Percentiles rank a stretch among this genome's conserved stretches.
Conservation (phyloP, 2,113 vertebrate species). For the Ellobius talpinus region DNA sequence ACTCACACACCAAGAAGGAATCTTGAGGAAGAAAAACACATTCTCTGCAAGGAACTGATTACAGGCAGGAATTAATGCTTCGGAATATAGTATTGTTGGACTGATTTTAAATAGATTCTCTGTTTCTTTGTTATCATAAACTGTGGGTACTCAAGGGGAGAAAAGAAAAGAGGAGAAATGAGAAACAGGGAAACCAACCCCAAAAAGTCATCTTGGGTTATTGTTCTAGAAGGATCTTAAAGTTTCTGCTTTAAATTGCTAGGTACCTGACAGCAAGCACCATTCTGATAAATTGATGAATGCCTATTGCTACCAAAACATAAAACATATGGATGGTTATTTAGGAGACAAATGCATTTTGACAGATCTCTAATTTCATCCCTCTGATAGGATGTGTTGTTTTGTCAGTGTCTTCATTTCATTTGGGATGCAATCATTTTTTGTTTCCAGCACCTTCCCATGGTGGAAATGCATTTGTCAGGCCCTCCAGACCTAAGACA, state of each 20-base stretch:
- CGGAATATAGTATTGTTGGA: constrained; percentile 74
- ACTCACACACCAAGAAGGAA: not conserved
- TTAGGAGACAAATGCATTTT: constrained; percentile 87
- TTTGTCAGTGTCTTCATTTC: constrained; percentile 81
- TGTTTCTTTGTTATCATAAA: constrained; percentile 76
- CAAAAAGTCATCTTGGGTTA: constrained; percentile 71
- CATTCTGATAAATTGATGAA: constrained; percentile 81
- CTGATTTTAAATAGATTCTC: constrained; percentile 86
- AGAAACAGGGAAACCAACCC: constrained; percentile 48
- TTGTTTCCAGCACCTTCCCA: constrained; percentile 58
- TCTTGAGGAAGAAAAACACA: not conserved
- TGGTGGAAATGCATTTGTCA: constrained; percentile 79
- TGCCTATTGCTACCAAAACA: constrained; percentile 85
- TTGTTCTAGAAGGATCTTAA: constrained; percentile 82
- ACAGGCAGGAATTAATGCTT: constrained; percentile 75
- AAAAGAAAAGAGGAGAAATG: constrained; percentile 73
- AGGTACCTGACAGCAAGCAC: constrained; percentile 76
- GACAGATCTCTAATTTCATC: constrained; percentile 88
- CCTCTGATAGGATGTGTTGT: constrained; percentile 84
- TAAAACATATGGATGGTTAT: constrained; percentile 85
- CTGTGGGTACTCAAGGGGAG: constrained; percentile 69
- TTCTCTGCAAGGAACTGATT: constrained; percentile 27
- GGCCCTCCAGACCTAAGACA: constrained; percentile 69
- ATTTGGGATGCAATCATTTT: constrained; percentile 69
- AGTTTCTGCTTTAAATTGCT: constrained; percentile 81